A percentile compares a stretch with the other conserved stretches of the same genome.
Evolutionary conservation across 2,113 vertebrate species (phyloP).

Genomic region (Motacilla alba): DNA sequence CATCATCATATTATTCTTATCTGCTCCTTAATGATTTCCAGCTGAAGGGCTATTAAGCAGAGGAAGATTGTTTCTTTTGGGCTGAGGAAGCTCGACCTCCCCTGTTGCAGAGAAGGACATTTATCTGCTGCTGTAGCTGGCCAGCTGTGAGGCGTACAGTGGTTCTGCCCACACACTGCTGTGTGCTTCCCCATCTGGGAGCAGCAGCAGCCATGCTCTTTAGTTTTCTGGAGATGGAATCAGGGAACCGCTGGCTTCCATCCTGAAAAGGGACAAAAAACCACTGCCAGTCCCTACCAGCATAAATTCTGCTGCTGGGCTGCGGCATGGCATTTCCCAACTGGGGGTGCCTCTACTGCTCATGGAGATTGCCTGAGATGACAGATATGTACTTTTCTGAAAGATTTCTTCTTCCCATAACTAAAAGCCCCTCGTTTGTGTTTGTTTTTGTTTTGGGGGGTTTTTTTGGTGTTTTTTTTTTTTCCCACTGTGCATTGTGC

Average conservation of each 20-base stretch:
- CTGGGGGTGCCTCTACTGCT: background rate
- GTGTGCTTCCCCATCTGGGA: background rate
- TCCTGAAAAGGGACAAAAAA: background rate
- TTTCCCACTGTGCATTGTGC: background rate
- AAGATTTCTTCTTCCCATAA: background rate
- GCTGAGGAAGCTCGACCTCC: background rate
- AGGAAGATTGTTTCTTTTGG: background rate
- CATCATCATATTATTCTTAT: background rate
- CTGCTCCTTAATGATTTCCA: background rate
- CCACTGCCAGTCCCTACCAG: background rate
- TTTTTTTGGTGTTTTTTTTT: background rate
- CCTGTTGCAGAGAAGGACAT: background rate
- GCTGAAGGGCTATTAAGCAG: background rate
- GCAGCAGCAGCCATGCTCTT: accelerated
- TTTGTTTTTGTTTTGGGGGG: background rate
- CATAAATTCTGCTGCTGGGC: background rate
- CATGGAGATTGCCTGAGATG: background rate
- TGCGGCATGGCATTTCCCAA: background rate
- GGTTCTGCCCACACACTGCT: background rate
- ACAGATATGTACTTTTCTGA: background rate
- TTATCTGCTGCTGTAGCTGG: background rate
- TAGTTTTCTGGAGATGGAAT: background rate
- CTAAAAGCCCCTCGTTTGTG: background rate
- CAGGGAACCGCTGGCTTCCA: background rate
- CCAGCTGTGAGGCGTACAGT: accelerated